A percentile compares a stretch with the other conserved stretches of the same genome.
Evolutionary conservation across 2,888 invertebrate species (phyloP).

Genomic region (Scaptomyza cyrtandrae): DNA sequence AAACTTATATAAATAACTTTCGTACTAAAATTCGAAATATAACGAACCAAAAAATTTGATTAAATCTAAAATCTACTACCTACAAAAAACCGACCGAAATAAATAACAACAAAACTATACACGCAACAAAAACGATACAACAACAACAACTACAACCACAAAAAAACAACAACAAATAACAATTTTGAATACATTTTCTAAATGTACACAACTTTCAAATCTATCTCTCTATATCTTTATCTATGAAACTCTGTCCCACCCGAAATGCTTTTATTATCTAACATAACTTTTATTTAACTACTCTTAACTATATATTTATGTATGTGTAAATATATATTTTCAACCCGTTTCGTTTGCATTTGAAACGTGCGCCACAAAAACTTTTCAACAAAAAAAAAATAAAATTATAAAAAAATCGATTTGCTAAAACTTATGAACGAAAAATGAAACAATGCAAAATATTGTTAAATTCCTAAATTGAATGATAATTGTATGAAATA

Average conservation of each 20-base stretch:
- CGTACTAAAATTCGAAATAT: constrained; percentile 66
- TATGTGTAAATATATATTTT: constrained; percentile 70
- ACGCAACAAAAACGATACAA: constrained; percentile 52
- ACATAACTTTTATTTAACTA: constrained; percentile 73
- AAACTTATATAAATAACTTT: constrained; percentile 51
- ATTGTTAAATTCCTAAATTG: constrained; percentile 17
- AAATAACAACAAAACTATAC: constrained; percentile 45
- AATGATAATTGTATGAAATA: constrained; percentile 40
- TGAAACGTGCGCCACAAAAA: constrained; percentile 56
- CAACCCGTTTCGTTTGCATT: constrained; percentile 74
- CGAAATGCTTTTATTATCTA: constrained; percentile 74
- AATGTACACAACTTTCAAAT: constrained; percentile 53
- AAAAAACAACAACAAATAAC: constrained; percentile 58
- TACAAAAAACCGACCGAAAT: constrained; percentile 36
- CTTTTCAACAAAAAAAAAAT: neutral
- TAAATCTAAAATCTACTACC: constrained; percentile 12
- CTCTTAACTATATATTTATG: constrained; percentile 71
- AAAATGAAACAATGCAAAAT: constrained; percentile 15
- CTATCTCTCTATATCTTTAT: constrained; percentile 46
- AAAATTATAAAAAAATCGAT: constrained; percentile 11
- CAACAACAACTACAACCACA: constrained; percentile 49
- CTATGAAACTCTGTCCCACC: constrained; percentile 52
- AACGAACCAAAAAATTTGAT: constrained; percentile 25
- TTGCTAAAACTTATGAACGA: constrained; percentile 45
- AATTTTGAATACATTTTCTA: constrained; percentile 47